Percentiles rank a stretch among this genome's conserved stretches.
These are phyloP conservation scores for Choloepus didactylus DNA, from an alignment of 2,797 vertebrate genomes.

Conservation along the genomic window DNA sequence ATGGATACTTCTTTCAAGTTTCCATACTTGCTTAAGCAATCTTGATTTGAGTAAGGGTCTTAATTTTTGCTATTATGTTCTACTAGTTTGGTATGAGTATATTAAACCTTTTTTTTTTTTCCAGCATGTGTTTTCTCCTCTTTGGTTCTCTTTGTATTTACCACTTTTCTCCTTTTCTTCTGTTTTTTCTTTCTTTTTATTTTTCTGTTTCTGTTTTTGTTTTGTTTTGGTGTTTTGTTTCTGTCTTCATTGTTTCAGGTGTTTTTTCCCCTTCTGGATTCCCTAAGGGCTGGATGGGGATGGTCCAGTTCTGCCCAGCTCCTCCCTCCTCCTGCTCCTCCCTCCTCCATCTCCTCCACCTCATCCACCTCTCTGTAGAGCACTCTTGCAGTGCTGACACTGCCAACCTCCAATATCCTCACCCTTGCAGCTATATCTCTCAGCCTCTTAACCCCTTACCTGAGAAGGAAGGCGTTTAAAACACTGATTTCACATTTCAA, in stretches of 20 bases:
- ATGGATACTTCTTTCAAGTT: constrained; percentile 82
- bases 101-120: constrained; percentile 86
- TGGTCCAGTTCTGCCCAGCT: constrained; percentile 87
- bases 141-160: constrained; percentile 91
- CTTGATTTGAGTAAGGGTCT: constrained; percentile 85
- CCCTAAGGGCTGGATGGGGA: constrained; percentile 93
- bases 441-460: constrained; percentile 90
- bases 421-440: constrained; percentile 86
- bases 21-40: constrained; percentile 81
- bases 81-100: constrained; percentile 88
- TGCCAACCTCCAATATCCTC: constrained; percentile 80
- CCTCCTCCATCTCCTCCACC: constrained; percentile 60
- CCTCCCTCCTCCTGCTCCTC: no score
- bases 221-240: constrained; percentile 89
- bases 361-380: constrained; percentile 94
- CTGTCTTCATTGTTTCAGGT: constrained; percentile 94
- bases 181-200: constrained; percentile 77
- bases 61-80: constrained; percentile 87
- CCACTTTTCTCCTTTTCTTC: constrained; percentile 89
- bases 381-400: constrained; percentile 93
- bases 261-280: constrained; percentile 97
- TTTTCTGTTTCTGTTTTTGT: constrained; percentile 79
- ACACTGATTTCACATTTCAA: constrained; percentile 77
- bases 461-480: constrained; percentile 73
- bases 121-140: constrained; percentile 89